A percentile compares a stretch with the other conserved stretches of the same genome.
These are phyloP conservation scores for Drosophila oshimai DNA, from an alignment of 1,140 invertebrate species.

Conservation along the genomic window DNA sequence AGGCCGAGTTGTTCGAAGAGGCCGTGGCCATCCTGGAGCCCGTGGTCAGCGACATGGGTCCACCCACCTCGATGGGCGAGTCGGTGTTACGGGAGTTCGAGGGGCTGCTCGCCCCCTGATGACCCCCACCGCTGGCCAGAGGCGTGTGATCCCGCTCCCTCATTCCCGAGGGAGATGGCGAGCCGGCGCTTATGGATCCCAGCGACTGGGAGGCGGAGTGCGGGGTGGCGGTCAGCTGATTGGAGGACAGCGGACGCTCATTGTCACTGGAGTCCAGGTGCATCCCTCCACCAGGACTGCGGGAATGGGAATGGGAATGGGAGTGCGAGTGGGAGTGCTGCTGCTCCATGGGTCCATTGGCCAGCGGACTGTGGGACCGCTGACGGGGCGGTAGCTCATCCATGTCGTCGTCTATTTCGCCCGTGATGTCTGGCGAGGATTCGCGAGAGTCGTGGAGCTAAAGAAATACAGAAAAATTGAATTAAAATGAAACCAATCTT, in stretches of 20 bases:
- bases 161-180: conserved; percentile 72
- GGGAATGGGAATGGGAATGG: conserved; percentile 42
- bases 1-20: conserved; percentile 65
- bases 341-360: conserved; percentile 57
- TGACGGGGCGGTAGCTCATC: conserved; percentile 65
- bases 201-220: conserved; percentile 79
- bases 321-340: conserved; percentile 30
- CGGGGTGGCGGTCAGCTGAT: conserved; percentile 69
- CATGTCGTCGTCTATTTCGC: conserved; percentile 81
- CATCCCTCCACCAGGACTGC: conserved; percentile 60
- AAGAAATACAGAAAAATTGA: not conserved
- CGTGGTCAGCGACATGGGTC: conserved; percentile 78
- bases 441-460: conserved; percentile 79
- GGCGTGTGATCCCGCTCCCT: conserved; percentile 68
- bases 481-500: too few species aligned
- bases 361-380: conserved; percentile 69
- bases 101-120: conserved; percentile 50
- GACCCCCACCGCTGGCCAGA: conserved; percentile 22
- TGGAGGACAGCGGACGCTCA: conserved; percentile 78
- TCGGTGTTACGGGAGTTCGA: conserved; percentile 81
- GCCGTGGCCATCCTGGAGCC: conserved; percentile 52
- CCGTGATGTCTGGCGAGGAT: conserved; percentile 81
- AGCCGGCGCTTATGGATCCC: conserved; percentile 81
- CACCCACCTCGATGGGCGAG: conserved; percentile 82
- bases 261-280: conserved; percentile 75